A percentile compares a stretch with the other conserved stretches of the same genome.
Conservation (phyloP, 2,113 vertebrate species). For the Columba janthina region DNA sequence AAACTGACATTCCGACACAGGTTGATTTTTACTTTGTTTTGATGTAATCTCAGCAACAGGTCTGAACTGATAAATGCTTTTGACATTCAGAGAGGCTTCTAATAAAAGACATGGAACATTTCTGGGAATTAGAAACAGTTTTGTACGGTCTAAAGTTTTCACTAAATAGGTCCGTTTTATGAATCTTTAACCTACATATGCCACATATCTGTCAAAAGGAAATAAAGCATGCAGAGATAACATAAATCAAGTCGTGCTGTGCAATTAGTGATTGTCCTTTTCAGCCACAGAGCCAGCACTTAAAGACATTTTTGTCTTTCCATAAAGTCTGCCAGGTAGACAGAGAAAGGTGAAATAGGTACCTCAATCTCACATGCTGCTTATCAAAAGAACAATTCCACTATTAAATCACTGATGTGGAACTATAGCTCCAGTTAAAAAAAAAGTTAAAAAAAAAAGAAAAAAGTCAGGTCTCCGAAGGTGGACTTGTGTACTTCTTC, state of each 20-base stretch:
- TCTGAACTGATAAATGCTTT: neutral
- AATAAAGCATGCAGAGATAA: neutral
- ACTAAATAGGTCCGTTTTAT: neutral
- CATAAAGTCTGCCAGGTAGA: neutral
- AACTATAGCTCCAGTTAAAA: neutral
- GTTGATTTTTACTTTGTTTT: neutral
- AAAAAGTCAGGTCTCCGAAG: neutral
- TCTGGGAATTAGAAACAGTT: conserved; percentile 2
- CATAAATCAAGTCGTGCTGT: neutral
- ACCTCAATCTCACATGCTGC: neutral
- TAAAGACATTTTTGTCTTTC: neutral
- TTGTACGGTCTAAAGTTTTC: neutral
- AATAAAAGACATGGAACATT: neutral
- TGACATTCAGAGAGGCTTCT: neutral
- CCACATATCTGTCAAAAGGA: neutral
- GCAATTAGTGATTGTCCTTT: neutral
- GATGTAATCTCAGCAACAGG: neutral
- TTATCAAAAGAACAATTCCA: conserved; percentile 15
- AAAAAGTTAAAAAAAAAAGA: neutral
- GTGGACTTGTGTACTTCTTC: neutral
- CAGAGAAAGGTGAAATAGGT: neutral
- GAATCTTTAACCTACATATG: neutral
- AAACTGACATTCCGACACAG: neutral
- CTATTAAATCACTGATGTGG: neutral
- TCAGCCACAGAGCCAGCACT: neutral